Percentiles rank a stretch among this genome's conserved stretches.
phyloP scores from a whole-genome alignment of 1,140 invertebrate genomes.

The Pseudomyrmex concolor region DNA sequence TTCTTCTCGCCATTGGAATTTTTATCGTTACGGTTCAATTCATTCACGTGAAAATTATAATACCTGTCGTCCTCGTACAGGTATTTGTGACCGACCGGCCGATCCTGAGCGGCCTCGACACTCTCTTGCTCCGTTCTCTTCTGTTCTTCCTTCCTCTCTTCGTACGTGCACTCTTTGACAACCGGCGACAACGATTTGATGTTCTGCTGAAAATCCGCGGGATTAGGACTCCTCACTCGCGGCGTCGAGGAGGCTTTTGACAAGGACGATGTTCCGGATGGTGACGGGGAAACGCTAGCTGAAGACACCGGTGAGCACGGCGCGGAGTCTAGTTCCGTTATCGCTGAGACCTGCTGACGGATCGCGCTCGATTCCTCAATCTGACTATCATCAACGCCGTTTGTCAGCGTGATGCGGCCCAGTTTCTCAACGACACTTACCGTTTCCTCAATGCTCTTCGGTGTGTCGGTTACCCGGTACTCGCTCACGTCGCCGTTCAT shows the following conservation, averaged over 20 bases:
- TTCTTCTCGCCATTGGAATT: conserved; percentile 77
- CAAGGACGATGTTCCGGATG: conserved; percentile 69
- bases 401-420: conserved; percentile 39
- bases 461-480: conserved; percentile 1
- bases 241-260: conserved; percentile 77
- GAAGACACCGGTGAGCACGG: conserved; percentile 58
- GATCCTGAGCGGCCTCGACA: conserved; percentile 77
- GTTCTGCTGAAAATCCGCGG: conserved; percentile 57
- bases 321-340: conserved; percentile 56
- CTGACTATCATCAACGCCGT: background rate
- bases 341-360: background rate
- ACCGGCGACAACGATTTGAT: conserved; percentile 76
- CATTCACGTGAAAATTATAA: conserved; percentile 93
- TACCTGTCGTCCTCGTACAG: conserved; percentile 90
- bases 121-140: conserved; percentile 85
- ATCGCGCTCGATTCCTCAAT: conserved; percentile 3
- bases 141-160: conserved; percentile 86
- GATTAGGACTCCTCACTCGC: conserved; percentile 69
- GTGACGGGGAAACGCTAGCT: conserved; percentile 69
- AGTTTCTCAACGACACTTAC: conserved; percentile 37
- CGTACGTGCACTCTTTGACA: conserved; percentile 89
- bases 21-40: conserved; percentile 87
- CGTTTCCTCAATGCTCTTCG: conserved; percentile 27
- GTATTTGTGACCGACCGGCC: conserved; percentile 84
- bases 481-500: conserved; percentile 70